phyloP scores from a whole-genome alignment of 2,113 vertebrate genomes.

The Oncorhynchus tshawytscha region DNA sequence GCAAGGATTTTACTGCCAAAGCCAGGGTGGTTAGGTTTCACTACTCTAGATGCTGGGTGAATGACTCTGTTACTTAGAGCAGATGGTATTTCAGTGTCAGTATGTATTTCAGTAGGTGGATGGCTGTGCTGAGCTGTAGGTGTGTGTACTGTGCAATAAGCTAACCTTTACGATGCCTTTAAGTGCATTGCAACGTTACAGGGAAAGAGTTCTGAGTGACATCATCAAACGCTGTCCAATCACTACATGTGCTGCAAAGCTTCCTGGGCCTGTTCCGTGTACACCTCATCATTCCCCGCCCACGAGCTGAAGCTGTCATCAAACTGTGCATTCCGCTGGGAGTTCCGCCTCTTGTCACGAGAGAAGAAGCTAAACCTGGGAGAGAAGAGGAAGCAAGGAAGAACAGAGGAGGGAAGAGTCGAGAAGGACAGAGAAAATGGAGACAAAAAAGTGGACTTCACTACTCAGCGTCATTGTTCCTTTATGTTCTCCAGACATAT shows the following conservation, averaged over 20 bases:
- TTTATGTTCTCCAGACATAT: neutral
- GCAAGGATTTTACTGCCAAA: neutral
- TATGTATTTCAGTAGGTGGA: conserved; percentile 20
- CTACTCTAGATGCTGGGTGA: neutral
- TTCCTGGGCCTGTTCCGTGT: conserved; percentile 93
- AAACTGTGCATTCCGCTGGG: conserved; percentile 70
- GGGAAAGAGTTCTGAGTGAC: neutral
- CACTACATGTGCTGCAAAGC: conserved; percentile 91
- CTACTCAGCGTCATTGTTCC: neutral
- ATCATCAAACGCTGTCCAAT: neutral
- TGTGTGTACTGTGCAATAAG: neutral
- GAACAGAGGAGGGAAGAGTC: neutral
- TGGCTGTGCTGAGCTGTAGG: neutral
- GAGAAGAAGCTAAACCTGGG: conserved; percentile 98
- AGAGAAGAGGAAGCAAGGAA: neutral
- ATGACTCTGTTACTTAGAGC: conserved; percentile 21
- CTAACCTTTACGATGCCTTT: neutral
- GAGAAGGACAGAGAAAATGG: neutral
- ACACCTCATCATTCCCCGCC: conserved; percentile 79
- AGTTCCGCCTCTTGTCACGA: conserved; percentile 85
- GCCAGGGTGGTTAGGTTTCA: neutral
- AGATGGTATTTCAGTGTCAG: conserved; percentile 3
- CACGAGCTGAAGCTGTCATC: conserved; percentile 79
- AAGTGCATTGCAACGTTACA: neutral
- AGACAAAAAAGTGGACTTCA: neutral